Evolutionary conservation across 2,797 vertebrate genomes (phyloP), one percentile per base, ranked within the genome.

Genomic region (Trichosurus vulpecula): DNA sequence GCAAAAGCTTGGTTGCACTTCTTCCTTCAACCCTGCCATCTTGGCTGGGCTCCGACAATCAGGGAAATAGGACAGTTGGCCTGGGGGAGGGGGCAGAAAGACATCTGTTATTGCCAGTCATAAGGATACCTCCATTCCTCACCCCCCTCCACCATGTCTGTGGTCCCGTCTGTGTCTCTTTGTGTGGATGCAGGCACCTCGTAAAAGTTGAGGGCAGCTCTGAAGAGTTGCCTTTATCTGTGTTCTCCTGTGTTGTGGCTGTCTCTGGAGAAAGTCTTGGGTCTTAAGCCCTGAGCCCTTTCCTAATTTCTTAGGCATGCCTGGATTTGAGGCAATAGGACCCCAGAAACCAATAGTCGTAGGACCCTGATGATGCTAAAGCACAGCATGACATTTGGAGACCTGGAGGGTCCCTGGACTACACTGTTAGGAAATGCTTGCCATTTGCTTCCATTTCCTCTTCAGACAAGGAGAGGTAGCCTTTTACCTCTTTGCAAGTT

Each of bases 361-460:
- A 11, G 41, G 22, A 47, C 74, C 41, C 74, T 47, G 74, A 87
- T 47, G 12, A 27, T 47, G 41, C 74, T 87, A 31, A 11, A 35
- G 54, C 58, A 91, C 89, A 94, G 93, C 30, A 94, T 54, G 93
- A 31, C 94, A 92, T 93, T 6, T 13, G 74, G 93, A 95, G 56
- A 92, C 35, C 56, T 94, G 3, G 55, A 89, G 92, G 55, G 54
- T 9, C 25, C 57, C 47, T 92, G 55, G 93, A 8, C n/a, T 93
- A 58, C 22, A 74, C 12, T 1, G 47, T 47, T 41, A 91, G 89
- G 52, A 95, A 52, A 87, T 74, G 31, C 58, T 19, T 95, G 8
- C 52, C 89, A 55, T 92, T 92, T 93, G n/a, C 95, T 93, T 54
- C 54, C 27, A 92, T 96, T 97, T 96, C 52, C 57, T 58, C 95